phyloP scores from a whole-genome alignment of 2,113 vertebrate species.

The Lutjanus erythropterus region DNA sequence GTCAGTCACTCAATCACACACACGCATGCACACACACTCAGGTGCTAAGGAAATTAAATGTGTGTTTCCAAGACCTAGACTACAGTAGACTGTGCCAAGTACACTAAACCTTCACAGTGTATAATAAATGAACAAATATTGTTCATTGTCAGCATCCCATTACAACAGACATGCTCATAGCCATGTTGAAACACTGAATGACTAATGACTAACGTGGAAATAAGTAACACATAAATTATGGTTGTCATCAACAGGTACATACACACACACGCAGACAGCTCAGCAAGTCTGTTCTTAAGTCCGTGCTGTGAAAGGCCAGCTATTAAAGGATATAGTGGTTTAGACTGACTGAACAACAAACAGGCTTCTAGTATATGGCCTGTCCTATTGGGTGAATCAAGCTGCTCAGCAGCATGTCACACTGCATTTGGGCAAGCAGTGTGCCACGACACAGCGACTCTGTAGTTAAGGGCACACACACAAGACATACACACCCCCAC shows the following conservation, averaged over 20 bases:
- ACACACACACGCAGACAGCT: constrained; percentile 20
- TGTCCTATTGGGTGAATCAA: constrained; percentile 46
- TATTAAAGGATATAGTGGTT: constrained; percentile 63
- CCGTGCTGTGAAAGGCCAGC: constrained; percentile 2
- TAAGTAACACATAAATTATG: neutral
- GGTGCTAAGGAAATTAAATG: neutral
- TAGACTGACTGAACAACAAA: constrained; percentile 53
- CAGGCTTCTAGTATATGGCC: constrained; percentile 34
- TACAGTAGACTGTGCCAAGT: neutral
- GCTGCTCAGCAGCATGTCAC: constrained; percentile 52
- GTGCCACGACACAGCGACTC: neutral
- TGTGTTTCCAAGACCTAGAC: neutral
- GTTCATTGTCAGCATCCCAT: constrained; percentile 8
- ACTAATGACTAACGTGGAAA: neutral
- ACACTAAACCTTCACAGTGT: neutral
- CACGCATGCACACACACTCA: neutral
- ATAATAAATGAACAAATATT: neutral
- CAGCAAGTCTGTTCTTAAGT: constrained; percentile 16
- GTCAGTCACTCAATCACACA: neutral
- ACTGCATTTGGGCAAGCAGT: constrained; percentile 12
- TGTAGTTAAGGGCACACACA: neutral
- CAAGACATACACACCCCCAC: no score
- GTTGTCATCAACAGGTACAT: neutral
- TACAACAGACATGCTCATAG: neutral
- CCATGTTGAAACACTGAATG: constrained; percentile 9